A percentile compares a stretch with the other conserved stretches of the same genome.
Evolutionary conservation across 2,888 invertebrate species (phyloP).

Genomic region (Glaucopsyche alexis): DNA sequence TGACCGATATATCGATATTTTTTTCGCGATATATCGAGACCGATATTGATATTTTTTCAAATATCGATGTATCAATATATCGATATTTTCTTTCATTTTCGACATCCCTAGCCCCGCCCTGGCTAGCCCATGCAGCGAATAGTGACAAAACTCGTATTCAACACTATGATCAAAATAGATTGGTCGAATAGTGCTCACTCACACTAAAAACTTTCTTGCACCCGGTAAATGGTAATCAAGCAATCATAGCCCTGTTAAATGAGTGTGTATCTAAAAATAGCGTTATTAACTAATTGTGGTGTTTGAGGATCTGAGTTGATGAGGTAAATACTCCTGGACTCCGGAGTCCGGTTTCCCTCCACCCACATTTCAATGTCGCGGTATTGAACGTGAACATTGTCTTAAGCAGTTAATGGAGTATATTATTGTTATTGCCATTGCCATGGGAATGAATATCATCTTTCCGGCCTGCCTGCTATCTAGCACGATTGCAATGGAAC

Average conservation of each 20-base stretch:
- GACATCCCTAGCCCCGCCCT: too few species aligned
- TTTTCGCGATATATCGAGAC: too few species aligned
- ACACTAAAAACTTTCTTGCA: conserved; percentile 3
- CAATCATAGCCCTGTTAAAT: not conserved
- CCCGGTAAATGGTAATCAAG: not conserved
- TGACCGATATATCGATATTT: too few species aligned
- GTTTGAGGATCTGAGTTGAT: conserved; percentile 35
- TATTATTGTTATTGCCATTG: conserved; percentile 19
- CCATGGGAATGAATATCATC: not conserved
- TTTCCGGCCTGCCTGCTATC: not conserved
- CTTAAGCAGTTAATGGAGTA: conserved; percentile 7
- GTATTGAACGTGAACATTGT: conserved; percentile 38
- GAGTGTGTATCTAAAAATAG: conserved; percentile 37
- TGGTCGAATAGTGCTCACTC: not conserved
- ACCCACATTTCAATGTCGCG: conserved; percentile 40
- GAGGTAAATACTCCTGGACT: conserved; percentile 34
- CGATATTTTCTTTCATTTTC: too few species aligned
- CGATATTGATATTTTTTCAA: too few species aligned
- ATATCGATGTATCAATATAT: too few species aligned
- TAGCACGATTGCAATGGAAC: too few species aligned
- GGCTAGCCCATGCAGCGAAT: too few species aligned
- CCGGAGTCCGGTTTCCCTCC: conserved; percentile 33
- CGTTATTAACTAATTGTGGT: conserved; percentile 35
- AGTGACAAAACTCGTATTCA: too few species aligned
- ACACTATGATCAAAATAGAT: too few species aligned